Percentiles rank a stretch among this genome's conserved stretches.
Evolutionary conservation across 2,888 invertebrate genomes (phyloP).

Genomic region (Anorthoa munda): DNA sequence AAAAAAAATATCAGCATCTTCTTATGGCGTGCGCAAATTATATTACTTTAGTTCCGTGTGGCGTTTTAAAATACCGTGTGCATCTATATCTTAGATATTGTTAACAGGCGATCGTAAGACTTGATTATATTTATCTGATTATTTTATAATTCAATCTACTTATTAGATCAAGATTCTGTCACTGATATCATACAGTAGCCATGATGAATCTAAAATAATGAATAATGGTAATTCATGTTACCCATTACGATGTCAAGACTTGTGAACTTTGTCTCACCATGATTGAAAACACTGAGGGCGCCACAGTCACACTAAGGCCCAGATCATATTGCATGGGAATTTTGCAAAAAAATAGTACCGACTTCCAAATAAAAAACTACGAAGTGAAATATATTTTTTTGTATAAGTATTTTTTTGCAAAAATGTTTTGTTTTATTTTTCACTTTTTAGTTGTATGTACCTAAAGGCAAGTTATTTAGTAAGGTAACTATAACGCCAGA

Average conservation of each 20-base stretch:
- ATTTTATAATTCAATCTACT: neutral
- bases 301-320: no score
- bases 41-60: neutral
- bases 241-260: neutral
- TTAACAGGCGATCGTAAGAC: neutral
- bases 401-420: no score
- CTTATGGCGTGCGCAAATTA: neutral
- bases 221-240: neutral
- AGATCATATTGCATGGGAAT: no score
- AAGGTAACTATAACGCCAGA: no score
- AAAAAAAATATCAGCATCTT: neutral
- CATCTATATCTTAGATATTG: neutral
- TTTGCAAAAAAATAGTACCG: no score
- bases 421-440: no score
- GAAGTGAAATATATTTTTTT: no score
- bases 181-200: neutral
- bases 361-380: no score
- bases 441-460: no score
- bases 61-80: neutral
- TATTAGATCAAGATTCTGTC: neutral
- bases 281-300: no score
- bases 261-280: neutral
- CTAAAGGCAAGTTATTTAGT: no score
- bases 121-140: constrained; percentile 5
- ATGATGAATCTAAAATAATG: neutral